These are phyloP conservation scores for Chauna torquata DNA, from an alignment of 2,113 vertebrate genomes.

Conservation along the genomic window DNA sequence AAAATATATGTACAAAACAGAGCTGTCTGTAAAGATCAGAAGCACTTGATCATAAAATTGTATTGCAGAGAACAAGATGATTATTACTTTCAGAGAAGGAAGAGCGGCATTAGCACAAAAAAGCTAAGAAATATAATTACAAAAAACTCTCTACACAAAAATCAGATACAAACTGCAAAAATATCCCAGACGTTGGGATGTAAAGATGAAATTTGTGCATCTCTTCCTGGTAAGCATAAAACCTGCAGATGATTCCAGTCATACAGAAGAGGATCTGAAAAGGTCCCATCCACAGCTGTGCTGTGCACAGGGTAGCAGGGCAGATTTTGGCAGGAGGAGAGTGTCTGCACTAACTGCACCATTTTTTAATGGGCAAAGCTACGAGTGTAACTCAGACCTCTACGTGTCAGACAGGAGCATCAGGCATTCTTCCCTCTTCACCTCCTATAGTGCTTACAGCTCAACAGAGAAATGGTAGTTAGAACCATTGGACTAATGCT, in stretches of 20 bases:
- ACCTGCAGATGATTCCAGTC: not conserved
- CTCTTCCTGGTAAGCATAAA: not conserved
- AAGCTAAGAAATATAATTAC: not conserved
- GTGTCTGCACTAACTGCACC: not conserved
- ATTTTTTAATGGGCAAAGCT: not conserved
- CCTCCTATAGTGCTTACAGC: not conserved
- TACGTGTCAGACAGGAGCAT: not conserved
- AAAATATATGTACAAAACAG: not conserved
- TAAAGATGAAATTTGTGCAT: not conserved
- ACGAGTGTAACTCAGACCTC: not conserved
- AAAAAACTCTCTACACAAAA: not conserved
- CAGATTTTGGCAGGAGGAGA: not conserved
- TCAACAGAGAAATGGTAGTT: not conserved
- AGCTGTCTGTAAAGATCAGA: not conserved
- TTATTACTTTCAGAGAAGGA: not conserved
- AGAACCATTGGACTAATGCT: not conserved
- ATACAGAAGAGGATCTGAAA: not conserved
- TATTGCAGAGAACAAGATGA: not conserved
- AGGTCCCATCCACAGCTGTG: rapidly evolving
- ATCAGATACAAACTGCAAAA: not conserved
- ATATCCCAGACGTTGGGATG: not conserved
- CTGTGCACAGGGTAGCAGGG: rapidly evolving
- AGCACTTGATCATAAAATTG: not conserved
- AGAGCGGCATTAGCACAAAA: not conserved
- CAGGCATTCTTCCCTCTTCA: not conserved